These are phyloP conservation scores for Suncus etruscus DNA, from an alignment of 2,113 vertebrate genomes.

Conservation along the genomic window DNA sequence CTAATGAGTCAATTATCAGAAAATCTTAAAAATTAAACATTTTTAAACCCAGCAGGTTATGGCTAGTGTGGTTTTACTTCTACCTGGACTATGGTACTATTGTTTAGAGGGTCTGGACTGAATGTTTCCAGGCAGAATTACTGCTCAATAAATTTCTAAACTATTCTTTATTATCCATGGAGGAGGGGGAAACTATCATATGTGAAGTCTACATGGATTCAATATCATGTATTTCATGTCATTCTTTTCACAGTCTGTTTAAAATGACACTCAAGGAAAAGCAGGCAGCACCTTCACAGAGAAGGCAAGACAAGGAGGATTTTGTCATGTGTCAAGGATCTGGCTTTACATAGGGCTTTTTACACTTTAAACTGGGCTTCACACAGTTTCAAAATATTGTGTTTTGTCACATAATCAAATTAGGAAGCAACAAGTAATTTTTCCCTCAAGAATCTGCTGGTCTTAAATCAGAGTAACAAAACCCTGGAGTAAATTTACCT, in stretches of 20 bases:
- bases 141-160: conserved; percentile 15
- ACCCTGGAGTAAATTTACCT: conserved; percentile 10
- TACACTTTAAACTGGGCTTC: conserved; percentile 66
- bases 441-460: conserved; percentile 14
- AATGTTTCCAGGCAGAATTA: background rate
- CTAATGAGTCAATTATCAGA: conserved; percentile 23
- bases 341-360: conserved; percentile 54
- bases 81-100: background rate
- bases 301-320: conserved; percentile 67
- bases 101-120: background rate
- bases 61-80: background rate
- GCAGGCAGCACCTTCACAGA: conserved; percentile 76
- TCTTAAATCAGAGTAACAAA: background rate
- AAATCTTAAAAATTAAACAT: conserved; percentile 51
- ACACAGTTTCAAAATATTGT: conserved; percentile 43
- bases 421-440: conserved; percentile 27
- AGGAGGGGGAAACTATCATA: background rate
- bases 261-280: conserved; percentile 51
- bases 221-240: conserved; percentile 52
- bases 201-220: background rate
- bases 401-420: background rate
- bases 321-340: conserved; percentile 65
- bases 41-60: background rate
- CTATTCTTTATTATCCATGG: conserved; percentile 30
- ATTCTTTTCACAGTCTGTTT: conserved; percentile 34